Percentiles rank a stretch among this genome's conserved stretches.
These are phyloP conservation scores for Serripes groenlandicus DNA, from an alignment of 2,888 invertebrate genomes.

Conservation along the genomic window DNA sequence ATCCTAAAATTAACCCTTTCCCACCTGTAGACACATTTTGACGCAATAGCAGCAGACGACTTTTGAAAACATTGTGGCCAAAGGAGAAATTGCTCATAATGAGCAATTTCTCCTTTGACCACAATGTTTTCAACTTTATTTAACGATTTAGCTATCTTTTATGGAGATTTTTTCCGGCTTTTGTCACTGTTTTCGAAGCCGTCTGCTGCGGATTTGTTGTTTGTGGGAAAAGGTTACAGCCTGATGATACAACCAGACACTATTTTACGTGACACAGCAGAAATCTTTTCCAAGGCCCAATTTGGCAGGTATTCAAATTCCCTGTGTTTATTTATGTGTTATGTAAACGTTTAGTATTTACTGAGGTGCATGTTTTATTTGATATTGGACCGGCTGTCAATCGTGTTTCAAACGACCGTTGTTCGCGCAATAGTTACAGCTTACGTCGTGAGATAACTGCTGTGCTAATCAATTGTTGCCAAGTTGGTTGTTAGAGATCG, in stretches of 20 bases:
- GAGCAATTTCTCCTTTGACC: too few relatives aligned
- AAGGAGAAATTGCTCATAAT: too few relatives aligned
- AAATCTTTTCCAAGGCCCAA: constrained; percentile 12
- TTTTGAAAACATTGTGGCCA: too few relatives aligned
- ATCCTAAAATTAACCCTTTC: not conserved
- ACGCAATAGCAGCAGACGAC: not conserved
- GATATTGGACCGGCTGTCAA: constrained; percentile 23
- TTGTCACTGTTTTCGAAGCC: too few relatives aligned
- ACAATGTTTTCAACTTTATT: too few relatives aligned
- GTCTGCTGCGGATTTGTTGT: too few relatives aligned
- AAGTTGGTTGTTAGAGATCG: constrained; percentile 9
- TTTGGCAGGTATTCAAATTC: constrained; percentile 25
- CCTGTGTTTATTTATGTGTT: constrained; percentile 24
- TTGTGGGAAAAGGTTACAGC: constrained; percentile 5
- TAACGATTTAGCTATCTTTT: too few relatives aligned
- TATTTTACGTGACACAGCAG: too few relatives aligned
- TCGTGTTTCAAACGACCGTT: constrained; percentile 15
- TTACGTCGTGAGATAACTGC: constrained; percentile 8
- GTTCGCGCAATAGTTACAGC: constrained; percentile 22
- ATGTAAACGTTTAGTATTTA: constrained; percentile 21
- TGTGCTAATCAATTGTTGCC: constrained; percentile 19
- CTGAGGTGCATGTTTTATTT: constrained; percentile 24
- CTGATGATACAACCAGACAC: too few relatives aligned
- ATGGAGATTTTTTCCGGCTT: too few relatives aligned
- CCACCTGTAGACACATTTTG: not conserved